phyloP scores from a whole-genome alignment of 2,888 invertebrate genomes.

The Dasypogon diadema region DNA sequence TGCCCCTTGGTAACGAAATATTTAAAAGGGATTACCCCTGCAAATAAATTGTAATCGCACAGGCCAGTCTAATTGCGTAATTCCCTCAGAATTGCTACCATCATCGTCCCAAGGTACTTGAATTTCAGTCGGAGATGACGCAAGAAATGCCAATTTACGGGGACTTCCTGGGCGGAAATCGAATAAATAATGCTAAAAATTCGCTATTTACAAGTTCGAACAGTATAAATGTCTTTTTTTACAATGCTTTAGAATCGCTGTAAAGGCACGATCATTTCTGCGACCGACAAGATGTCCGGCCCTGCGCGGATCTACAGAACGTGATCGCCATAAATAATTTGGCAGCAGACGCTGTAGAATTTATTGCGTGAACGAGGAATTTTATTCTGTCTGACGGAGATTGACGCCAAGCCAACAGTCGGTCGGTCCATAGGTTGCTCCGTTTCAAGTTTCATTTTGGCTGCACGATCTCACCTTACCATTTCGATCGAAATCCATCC shows the following conservation, averaged over 20 bases:
- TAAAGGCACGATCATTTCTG: not conserved
- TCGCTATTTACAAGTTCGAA: not conserved
- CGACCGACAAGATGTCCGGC: constrained; percentile 5
- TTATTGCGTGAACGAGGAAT: constrained; percentile 25
- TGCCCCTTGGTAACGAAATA: not conserved
- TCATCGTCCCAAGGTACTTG: not conserved
- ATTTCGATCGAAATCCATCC: too few relatives aligned
- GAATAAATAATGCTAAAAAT: not conserved
- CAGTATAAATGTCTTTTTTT: not conserved
- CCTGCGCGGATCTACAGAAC: constrained; percentile 13
- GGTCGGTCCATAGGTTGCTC: too few relatives aligned
- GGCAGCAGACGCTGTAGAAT: not conserved
- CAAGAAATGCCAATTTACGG: not conserved
- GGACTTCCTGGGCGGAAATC: not conserved
- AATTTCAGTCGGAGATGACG: not conserved
- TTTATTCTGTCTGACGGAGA: not conserved
- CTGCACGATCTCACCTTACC: too few relatives aligned
- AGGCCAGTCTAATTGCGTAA: constrained; percentile 22
- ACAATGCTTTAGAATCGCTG: not conserved
- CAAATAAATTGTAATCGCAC: not conserved
- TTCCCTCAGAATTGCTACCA: not conserved
- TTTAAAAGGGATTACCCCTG: not conserved
- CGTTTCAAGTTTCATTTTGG: too few relatives aligned
- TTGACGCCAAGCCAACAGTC: too few relatives aligned
- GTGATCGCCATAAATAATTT: constrained; percentile 17